Base-by-base conservation (phyloP, 2,797 vertebrate genomes). In the Phoxinus dragarum region DNA sequence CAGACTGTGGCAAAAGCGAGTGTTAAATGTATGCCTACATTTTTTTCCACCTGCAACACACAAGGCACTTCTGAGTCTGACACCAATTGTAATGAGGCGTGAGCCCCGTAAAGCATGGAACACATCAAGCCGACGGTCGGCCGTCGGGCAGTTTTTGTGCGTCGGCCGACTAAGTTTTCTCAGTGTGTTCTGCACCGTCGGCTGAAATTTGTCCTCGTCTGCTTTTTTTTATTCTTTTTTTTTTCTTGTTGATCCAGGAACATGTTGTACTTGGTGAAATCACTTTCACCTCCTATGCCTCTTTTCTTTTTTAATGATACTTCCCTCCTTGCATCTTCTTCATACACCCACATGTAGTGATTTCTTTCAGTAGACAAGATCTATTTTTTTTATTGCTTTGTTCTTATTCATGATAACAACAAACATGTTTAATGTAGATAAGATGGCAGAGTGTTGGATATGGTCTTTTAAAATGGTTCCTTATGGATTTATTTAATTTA, bases 401-500 rank as follows among this genome's bases (percentile, higher is more conserved):
- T 38, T 34, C n/a, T 66, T 66, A 64, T 77, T 77, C 54, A 14
- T 16, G 19, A 76, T 31, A 44, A 64, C 56, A 31, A 23, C 23
- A 42, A 61, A 61, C n/a, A 17, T 2, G 16, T 52, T 79, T 27
- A 16, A 42, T 72, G n/a, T 47, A 12, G 10, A 74, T 23, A 66
- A 11, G 40, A 79, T 21, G 14, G 3, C 16, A 21, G 56, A 3
- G 42, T 23, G 36, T 36, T 59, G 5, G 40, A 66, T 66, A 23
- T 80, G 61, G 77, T 80, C 16, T 34, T 71, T 54, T 31, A 56
- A 49, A 76, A 67, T 40, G 0, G 23, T 14, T 76, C 73, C 34
- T 47, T 27, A 23, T 17, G 49, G 82, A 66, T 54, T 76, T 76
- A 74, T 84, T 54, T 54, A 2, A 47, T 42, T 38, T 68, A 31